phyloP scores from a whole-genome alignment of 2,888 invertebrate genomes.

The Nysson spinosus region DNA sequence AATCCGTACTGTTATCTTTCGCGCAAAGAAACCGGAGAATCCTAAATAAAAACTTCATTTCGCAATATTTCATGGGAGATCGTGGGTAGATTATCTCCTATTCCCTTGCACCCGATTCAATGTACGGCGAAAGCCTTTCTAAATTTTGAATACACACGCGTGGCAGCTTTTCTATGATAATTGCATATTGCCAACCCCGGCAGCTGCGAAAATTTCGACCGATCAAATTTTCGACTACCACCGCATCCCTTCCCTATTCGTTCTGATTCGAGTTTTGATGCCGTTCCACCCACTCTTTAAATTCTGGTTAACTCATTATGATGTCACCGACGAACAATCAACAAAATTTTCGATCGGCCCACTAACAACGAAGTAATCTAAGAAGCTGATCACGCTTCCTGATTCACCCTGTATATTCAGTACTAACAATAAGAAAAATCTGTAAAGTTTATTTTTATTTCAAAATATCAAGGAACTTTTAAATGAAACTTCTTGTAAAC shows the following conservation, averaged over 20 bases:
- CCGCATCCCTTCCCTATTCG: slow-evolving; percentile 2
- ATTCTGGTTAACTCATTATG: slow-evolving; percentile 38
- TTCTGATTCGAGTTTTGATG: slow-evolving; percentile 20
- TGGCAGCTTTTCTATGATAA: slow-evolving; percentile 10
- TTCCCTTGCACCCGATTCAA: background rate
- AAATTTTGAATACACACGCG: background rate
- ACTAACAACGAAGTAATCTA: too few relatives aligned
- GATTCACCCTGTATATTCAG: too few relatives aligned
- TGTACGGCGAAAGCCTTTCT: slow-evolving; percentile 5
- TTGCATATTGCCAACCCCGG: background rate
- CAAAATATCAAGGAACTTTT: too few relatives aligned
- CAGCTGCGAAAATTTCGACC: slow-evolving; percentile 31
- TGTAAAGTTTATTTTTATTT: too few relatives aligned
- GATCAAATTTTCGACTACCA: slow-evolving; percentile 44
- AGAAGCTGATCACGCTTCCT: too few relatives aligned
- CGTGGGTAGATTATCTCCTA: background rate
- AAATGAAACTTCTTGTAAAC: too few relatives aligned
- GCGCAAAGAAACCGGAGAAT: too few relatives aligned
- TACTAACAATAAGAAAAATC: too few relatives aligned
- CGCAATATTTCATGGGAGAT: background rate
- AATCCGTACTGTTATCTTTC: too few relatives aligned
- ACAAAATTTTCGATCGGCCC: too few relatives aligned
- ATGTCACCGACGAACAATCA: slow-evolving; percentile 19
- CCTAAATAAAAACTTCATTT: too few relatives aligned
- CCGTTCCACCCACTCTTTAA: slow-evolving; percentile 9